Conservation (phyloP, 2,888 invertebrate species). For the Hemistola chrysoprasaria region DNA sequence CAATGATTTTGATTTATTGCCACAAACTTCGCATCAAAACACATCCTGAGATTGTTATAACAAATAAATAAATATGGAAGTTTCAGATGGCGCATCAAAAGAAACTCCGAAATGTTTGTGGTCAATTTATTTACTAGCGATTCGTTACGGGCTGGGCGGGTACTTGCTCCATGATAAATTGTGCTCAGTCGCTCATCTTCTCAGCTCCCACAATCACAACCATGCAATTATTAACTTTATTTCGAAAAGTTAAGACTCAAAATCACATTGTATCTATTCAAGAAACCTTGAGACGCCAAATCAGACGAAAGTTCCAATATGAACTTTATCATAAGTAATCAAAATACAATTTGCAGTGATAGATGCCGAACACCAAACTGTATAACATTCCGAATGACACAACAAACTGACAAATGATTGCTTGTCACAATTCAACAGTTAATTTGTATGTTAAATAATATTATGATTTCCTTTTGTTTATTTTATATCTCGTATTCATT, state of each 20-base stretch:
- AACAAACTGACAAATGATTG: slow-evolving; percentile 73
- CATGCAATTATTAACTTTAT: slow-evolving; percentile 40
- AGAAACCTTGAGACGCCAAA: slow-evolving; percentile 11
- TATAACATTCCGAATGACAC: slow-evolving; percentile 69
- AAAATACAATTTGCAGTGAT: slow-evolving; percentile 43
- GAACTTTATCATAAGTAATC: slow-evolving; percentile 41
- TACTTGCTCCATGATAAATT: slow-evolving; percentile 79
- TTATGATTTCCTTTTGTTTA: slow-evolving; percentile 45
- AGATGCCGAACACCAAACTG: slow-evolving; percentile 33
- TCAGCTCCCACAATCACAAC: slow-evolving; percentile 30
- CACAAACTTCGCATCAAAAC: slow-evolving; percentile 38
- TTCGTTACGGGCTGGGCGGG: slow-evolving; percentile 78
- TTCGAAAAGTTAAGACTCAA: slow-evolving; percentile 30
- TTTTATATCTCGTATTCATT: slow-evolving; percentile 33
- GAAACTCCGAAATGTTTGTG: slow-evolving; percentile 71
- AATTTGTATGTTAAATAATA: slow-evolving; percentile 75
- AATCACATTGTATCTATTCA: slow-evolving; percentile 23
- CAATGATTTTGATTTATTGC: slow-evolving; percentile 30
- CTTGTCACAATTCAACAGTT: slow-evolving; percentile 71
- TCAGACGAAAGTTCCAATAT: slow-evolving; percentile 37
- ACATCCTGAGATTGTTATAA: slow-evolving; percentile 39
- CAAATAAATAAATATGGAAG: slow-evolving; percentile 59
- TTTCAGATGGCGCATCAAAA: slow-evolving; percentile 54
- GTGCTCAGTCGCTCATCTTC: slow-evolving; percentile 66
- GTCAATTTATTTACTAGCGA: slow-evolving; percentile 79